Conservation (phyloP, 2,888 invertebrate genomes). For the Ectemnius lituratus region DNA sequence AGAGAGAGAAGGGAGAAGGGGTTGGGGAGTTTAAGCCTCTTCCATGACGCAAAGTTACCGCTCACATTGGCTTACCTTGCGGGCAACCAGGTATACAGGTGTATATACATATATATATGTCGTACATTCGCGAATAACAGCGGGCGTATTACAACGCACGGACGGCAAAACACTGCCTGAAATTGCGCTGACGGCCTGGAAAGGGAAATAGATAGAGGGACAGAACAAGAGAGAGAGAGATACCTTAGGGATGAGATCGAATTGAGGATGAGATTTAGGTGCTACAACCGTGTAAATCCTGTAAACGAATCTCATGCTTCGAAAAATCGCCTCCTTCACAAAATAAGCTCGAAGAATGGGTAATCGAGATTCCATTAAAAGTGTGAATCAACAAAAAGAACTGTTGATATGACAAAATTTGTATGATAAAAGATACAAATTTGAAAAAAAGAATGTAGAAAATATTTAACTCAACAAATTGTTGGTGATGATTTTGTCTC, state of each 20-base stretch:
- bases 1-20: not conserved
- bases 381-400: no score
- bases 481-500: no score
- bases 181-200: not conserved
- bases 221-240: no score
- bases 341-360: no score
- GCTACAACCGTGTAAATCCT: no score
- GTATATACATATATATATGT: not conserved
- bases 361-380: no score
- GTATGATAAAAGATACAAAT: not conserved
- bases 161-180: slow-evolving; percentile 21
- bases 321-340: no score
- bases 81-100: slow-evolving; percentile 6
- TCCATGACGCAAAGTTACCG: slow-evolving; percentile 42
- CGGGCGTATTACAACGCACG: slow-evolving; percentile 17
- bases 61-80: slow-evolving; percentile 40
- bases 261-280: no score
- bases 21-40: slow-evolving; percentile 36
- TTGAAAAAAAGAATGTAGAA: not conserved
- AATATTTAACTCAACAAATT: not conserved
- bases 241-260: no score
- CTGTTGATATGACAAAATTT: no score
- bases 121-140: slow-evolving; percentile 33
- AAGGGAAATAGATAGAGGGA: no score
- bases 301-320: no score